Percentiles rank a stretch among this genome's conserved stretches.
phyloP scores from a whole-genome alignment of 2,113 vertebrate genomes.

The Sylvia atricapilla region DNA sequence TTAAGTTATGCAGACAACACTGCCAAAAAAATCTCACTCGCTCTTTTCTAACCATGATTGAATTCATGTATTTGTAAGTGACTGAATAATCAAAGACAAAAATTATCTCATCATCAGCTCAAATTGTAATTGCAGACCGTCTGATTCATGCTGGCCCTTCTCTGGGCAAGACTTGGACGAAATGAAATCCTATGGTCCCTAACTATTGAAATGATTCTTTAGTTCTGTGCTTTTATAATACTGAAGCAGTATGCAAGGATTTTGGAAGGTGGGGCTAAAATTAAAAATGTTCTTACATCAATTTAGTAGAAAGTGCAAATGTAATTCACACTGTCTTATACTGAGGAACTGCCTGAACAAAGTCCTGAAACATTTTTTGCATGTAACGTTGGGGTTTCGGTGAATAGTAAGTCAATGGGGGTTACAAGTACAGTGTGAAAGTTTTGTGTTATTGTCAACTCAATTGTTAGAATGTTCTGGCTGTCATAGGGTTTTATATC shows the following conservation, averaged over 20 bases:
- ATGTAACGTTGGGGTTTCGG: not conserved
- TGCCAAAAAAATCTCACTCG: not conserved
- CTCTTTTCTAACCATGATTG: not conserved
- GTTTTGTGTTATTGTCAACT: not conserved
- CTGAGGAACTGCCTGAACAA: not conserved
- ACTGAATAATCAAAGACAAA: not conserved
- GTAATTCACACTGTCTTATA: not conserved
- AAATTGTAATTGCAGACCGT: rapidly evolving
- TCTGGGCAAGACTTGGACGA: not conserved
- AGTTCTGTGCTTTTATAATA: not conserved
- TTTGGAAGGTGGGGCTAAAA: not conserved
- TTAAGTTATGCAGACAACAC: not conserved
- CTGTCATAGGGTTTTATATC: not conserved
- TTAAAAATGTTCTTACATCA: not conserved
- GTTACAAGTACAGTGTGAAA: not conserved
- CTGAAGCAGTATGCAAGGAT: not conserved
- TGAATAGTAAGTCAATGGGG: not conserved
- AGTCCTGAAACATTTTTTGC: not conserved
- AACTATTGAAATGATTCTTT: not conserved
- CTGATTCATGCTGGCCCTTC: not conserved
- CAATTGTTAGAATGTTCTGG: not conserved
- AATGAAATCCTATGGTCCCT: not conserved
- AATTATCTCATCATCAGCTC: not conserved
- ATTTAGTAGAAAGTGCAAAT: not conserved
- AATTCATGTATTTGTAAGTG: not conserved